phyloP scores from a whole-genome alignment of 2,797 vertebrate genomes.

The Pseudotriccus pelzelni region DNA sequence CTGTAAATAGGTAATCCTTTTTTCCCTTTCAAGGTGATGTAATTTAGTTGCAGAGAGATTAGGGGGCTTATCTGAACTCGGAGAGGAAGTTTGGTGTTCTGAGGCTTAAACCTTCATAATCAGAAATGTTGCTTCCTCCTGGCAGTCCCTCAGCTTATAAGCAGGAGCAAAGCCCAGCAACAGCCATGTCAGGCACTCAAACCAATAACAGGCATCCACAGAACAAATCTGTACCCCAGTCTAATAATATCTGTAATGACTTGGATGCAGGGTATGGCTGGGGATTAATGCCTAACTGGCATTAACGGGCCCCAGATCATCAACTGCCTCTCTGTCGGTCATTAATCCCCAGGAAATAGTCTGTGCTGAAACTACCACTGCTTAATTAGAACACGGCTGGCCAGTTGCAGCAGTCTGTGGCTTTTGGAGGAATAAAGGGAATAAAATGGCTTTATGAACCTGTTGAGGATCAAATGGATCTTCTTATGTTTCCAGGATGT shows the following conservation, averaged over 20 bases:
- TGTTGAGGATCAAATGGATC: not conserved
- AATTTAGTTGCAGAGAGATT: slow-evolving; percentile 33
- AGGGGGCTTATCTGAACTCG: not conserved
- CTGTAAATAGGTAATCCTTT: not conserved
- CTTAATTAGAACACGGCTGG: slow-evolving; percentile 45
- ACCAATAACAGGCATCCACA: not conserved
- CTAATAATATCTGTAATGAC: slow-evolving; percentile 18
- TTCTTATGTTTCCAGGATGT: not conserved
- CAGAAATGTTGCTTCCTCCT: not conserved
- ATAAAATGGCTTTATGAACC: not conserved
- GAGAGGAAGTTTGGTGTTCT: slow-evolving; percentile 19
- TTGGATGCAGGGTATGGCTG: not conserved
- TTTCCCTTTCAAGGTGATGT: not conserved
- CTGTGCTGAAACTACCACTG: not conserved
- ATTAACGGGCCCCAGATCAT: slow-evolving; percentile 55
- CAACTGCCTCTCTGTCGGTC: slow-evolving; percentile 40
- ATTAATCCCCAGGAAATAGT: slow-evolving; percentile 62
- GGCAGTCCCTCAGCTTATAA: not conserved
- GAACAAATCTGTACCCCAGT: not conserved
- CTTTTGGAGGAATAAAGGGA: not conserved
- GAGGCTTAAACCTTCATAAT: slow-evolving; percentile 28
- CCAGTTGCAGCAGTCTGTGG: not conserved
- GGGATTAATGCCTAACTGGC: slow-evolving; percentile 45
- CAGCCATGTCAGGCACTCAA: not conserved
- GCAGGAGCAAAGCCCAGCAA: not conserved